Evolutionary conservation across 2,797 vertebrate genomes (phyloP).

Genomic region (Eospalax fontanierii): DNA sequence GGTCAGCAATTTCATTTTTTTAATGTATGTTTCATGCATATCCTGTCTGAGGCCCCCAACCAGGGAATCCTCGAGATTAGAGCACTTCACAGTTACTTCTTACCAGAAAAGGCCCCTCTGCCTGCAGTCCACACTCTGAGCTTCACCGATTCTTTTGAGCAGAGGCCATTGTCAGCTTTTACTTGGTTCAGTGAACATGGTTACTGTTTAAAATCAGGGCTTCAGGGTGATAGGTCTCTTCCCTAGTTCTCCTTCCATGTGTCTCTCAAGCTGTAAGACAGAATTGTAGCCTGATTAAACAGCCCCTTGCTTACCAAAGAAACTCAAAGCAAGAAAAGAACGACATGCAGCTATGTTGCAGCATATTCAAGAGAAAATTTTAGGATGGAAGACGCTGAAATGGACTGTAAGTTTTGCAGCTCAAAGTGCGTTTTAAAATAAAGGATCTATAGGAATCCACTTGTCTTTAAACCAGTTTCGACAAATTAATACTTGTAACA

Average conservation of each 20-base stretch:
- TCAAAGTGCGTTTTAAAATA: constrained; percentile 47
- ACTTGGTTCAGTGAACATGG: constrained; percentile 87
- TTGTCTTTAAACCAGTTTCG: neutral
- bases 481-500: neutral
- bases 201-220: constrained; percentile 83
- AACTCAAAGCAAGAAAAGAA: constrained; percentile 40
- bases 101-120: constrained; percentile 56
- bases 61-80: constrained; percentile 56
- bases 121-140: constrained; percentile 70
- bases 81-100: constrained; percentile 75
- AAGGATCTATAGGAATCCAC: neutral
- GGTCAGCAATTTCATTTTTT: neutral
- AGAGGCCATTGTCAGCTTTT: constrained; percentile 81
- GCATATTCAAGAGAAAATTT: constrained; percentile 67
- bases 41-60: neutral
- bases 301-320: constrained; percentile 71
- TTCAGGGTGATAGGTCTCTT: constrained; percentile 56
- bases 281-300: constrained; percentile 77
- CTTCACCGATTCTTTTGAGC: constrained; percentile 84
- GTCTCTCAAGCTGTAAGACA: constrained; percentile 76
- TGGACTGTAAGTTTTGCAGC: constrained; percentile 72
- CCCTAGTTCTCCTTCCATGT: constrained; percentile 71
- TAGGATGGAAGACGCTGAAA: constrained; percentile 54
- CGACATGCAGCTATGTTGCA: constrained; percentile 81
- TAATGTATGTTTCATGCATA: neutral